Percentiles rank a stretch among this genome's conserved stretches.
Conservation (phyloP, 53 echinoderm and acorn worm genomes). For the Patiria pectinifera region DNA sequence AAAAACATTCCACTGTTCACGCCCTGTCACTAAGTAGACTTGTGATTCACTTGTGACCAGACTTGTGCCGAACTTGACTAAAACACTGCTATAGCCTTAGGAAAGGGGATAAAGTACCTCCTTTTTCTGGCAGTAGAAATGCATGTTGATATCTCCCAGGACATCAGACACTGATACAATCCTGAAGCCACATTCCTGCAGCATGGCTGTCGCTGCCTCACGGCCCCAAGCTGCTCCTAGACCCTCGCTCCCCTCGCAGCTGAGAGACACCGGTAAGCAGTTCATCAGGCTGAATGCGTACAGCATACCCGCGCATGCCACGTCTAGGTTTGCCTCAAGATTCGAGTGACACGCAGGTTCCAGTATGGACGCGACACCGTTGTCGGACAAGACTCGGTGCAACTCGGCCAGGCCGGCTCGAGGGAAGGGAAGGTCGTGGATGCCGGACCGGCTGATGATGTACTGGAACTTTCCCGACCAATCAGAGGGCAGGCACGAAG, state of each 20-base stretch:
- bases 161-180: slow-evolving; percentile 25
- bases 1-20: too few species aligned
- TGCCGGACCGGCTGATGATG: slow-evolving; percentile 73
- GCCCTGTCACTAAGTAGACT: too few species aligned
- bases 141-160: slow-evolving; percentile 6
- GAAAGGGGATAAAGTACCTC: not conserved
- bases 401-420: slow-evolving; percentile 70
- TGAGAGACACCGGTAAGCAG: slow-evolving; percentile 83
- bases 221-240: slow-evolving; percentile 86
- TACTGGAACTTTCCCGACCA: slow-evolving; percentile 84
- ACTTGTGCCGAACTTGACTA: too few species aligned
- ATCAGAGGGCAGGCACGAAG: slow-evolving; percentile 64
- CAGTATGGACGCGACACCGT: slow-evolving; percentile 69
- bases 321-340: slow-evolving; percentile 73
- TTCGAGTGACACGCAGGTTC: slow-evolving; percentile 79
- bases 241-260: slow-evolving; percentile 76
- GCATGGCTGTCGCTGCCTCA: slow-evolving; percentile 74
- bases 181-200: slow-evolving; percentile 76
- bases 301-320: slow-evolving; percentile 66
- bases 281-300: slow-evolving; percentile 90
- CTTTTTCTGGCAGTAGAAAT: slow-evolving; percentile 30
- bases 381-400: slow-evolving; percentile 73
- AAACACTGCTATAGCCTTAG: too few species aligned
- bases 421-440: slow-evolving; percentile 83
- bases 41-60: too few species aligned